phyloP scores from a whole-genome alignment of 2,888 invertebrate genomes.

The Rhingia campestris region DNA sequence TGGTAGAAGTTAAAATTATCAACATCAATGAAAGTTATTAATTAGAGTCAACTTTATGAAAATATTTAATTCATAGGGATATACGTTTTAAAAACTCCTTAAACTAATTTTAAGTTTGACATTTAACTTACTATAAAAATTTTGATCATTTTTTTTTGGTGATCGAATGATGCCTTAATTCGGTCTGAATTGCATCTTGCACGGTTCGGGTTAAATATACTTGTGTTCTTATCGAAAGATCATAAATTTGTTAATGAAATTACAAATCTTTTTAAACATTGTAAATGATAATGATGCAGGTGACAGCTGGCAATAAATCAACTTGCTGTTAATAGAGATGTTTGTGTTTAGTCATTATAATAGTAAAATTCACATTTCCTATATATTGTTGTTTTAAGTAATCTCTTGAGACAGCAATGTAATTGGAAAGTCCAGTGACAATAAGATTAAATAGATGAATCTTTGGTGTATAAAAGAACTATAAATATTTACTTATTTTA shows the following conservation, averaged over 20 bases:
- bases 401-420: no score
- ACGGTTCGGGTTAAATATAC: background rate
- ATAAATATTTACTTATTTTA: no score
- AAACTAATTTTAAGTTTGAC: background rate
- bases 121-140: background rate
- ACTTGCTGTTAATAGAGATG: background rate
- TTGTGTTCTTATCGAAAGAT: background rate
- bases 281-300: background rate
- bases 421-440: no score
- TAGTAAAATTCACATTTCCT: background rate
- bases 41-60: no score
- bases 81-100: background rate
- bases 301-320: background rate
- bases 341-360: background rate
- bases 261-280: background rate
- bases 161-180: background rate
- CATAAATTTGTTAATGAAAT: background rate
- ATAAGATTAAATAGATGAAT: no score
- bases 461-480: no score
- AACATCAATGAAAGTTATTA: no score
- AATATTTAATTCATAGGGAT: no score
- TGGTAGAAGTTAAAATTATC: no score
- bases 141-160: background rate
- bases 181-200: background rate
- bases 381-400: background rate